Percentiles rank a stretch among this genome's conserved stretches.
Evolutionary conservation across 2,888 invertebrate species (phyloP).

Genomic region (Stegophylla sp.): DNA sequence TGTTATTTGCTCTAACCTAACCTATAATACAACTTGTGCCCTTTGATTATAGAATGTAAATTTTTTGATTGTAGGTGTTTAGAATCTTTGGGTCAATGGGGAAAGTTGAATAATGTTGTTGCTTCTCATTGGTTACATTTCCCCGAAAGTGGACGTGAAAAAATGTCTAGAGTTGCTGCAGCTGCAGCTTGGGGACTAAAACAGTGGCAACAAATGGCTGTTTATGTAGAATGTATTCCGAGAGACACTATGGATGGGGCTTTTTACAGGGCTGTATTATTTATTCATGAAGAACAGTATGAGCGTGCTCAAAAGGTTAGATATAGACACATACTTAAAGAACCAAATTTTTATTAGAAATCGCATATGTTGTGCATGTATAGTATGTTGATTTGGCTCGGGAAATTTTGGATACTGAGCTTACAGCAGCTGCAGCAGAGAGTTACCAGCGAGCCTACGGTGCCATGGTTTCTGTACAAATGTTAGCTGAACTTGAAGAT

Average conservation of each 20-base stretch:
- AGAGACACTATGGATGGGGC: conserved; percentile 94
- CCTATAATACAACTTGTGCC: no score
- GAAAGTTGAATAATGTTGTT: conserved; percentile 80
- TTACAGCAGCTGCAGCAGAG: conserved; percentile 96
- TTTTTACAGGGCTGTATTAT: conserved; percentile 91
- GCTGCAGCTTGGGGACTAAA: conserved; percentile 96
- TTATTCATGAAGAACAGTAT: conserved; percentile 82
- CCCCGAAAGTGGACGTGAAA: conserved; percentile 69
- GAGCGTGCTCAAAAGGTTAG: conserved; percentile 64
- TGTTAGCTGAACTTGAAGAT: conserved; percentile 96
- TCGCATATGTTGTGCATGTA: no score
- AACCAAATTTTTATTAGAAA: no score
- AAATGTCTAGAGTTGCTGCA: conserved; percentile 88
- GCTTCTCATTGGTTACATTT: conserved; percentile 74
- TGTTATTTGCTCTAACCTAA: neutral
- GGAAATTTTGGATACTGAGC: conserved; percentile 91
- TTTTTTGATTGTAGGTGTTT: conserved; percentile 68
- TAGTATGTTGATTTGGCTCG: conserved; percentile 89
- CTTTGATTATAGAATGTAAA: neutral
- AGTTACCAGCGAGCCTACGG: conserved; percentile 94
- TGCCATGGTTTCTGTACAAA: conserved; percentile 95
- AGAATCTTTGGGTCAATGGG: conserved; percentile 97
- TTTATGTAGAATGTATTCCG: conserved; percentile 87
- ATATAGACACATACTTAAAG: conserved; percentile 43
- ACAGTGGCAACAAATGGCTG: conserved; percentile 93